Percentiles rank a stretch among this genome's conserved stretches.
Conservation (phyloP, 1,140 invertebrate species). For the Argopecten irradians region DNA sequence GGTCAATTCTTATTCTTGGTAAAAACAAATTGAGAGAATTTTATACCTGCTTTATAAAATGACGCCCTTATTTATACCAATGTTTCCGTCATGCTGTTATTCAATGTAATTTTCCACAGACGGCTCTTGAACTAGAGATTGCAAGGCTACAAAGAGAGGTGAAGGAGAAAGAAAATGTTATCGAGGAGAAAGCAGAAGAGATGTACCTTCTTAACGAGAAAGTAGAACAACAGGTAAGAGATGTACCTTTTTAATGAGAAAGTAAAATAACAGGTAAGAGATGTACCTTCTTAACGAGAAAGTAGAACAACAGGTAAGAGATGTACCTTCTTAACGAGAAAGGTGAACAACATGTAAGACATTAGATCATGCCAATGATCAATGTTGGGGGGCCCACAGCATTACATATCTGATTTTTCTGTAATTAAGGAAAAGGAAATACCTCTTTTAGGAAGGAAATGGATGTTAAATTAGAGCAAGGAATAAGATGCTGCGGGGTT, state of each 20-base stretch:
- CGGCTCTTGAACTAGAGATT: constrained; percentile 64
- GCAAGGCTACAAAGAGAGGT: constrained; percentile 62
- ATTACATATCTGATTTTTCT: no score
- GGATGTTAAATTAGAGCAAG: no score
- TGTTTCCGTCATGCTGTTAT: not conserved
- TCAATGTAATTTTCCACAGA: constrained; percentile 37
- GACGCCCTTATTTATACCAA: not conserved
- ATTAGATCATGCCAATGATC: no score
- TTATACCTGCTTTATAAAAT: not conserved
- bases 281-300: constrained; percentile 72
- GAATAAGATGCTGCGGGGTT: no score
- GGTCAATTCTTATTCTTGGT: no score
- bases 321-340: constrained; percentile 72
- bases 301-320: constrained; percentile 61
- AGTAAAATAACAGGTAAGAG: constrained; percentile 60
- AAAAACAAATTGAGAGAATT: not conserved
- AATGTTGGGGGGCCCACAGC: no score
- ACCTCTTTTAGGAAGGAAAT: no score
- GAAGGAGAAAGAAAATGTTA: constrained; percentile 69
- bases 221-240: constrained; percentile 61
- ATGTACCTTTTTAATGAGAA: constrained; percentile 71
- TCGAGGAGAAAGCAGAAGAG: constrained; percentile 73
- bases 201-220: constrained; percentile 72
- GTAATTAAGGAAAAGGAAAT: no score
- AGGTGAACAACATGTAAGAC: constrained; percentile 60